Evolutionary conservation across 2,797 vertebrate species (phyloP), one percentile per base, ranked within the genome.

Genomic region (Phalloptychus januarius): DNA sequence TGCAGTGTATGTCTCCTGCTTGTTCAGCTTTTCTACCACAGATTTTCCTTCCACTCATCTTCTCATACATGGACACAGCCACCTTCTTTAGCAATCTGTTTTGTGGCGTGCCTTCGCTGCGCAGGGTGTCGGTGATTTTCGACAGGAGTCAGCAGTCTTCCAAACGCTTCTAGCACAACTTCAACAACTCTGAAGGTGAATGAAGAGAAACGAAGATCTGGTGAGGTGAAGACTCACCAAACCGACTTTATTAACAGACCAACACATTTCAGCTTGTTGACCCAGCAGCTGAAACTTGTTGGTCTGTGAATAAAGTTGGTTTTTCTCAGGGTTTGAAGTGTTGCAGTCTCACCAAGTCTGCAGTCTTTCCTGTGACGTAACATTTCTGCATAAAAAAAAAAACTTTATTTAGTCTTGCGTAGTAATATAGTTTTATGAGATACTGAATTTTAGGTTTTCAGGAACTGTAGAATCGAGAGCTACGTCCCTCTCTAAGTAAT

Each of bases 41-140:
- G 67, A 42, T 70, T 44, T 70, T 70, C 40, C 13, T 44, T 44
- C 67, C 40, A 44, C 67, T 70, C 40, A 70, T 44, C 67, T 70
- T 70, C 42, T 20, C 12, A 16, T 69, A 69, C 40, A n/a, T 69
- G 18, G n/a, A 40, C 20, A 40, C 63, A 40, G 33, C 25, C 36
- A 5, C 38, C 38, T 69, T 69, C 61, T 65, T 38, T 20, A 65
- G 61, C 33, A 36, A 6, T 69, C 40, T 69, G 36, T n/a, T n/a
- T 44, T n/a, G 13, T 70, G 67, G 25, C 25, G 1, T 15, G 25
- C 40, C 40, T 18, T 69, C 5, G 36, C 38, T 28, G 40, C 15
- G 0, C n/a, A 44, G 52, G 25, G 25, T 28, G 52, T 56, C 11
- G n/a, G 38, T 42, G 67, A 28, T n/a, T 42, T 69, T 71, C n/a